Conservation (phyloP, 2,113 vertebrate genomes). For the Boleophthalmus pectinirostris region DNA sequence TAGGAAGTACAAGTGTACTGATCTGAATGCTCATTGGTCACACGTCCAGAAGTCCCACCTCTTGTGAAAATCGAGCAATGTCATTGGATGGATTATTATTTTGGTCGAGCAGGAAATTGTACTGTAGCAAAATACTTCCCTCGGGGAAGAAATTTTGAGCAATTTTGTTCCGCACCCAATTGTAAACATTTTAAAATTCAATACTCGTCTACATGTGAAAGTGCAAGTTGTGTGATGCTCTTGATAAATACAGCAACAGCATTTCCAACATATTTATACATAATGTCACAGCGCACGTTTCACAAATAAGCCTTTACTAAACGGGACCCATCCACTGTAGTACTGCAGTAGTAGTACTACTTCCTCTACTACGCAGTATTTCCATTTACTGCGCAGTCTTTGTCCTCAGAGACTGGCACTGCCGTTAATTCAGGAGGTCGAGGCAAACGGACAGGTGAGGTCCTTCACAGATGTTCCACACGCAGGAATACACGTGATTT, state of each 20-base stretch:
- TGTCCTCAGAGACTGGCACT: slow-evolving; percentile 54
- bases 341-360: slow-evolving; percentile 77
- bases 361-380: slow-evolving; percentile 76
- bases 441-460: slow-evolving; percentile 57
- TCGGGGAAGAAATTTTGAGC: slow-evolving; percentile 45
- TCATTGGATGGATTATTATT: slow-evolving; percentile 37
- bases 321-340: slow-evolving; percentile 61
- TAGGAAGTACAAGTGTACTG: neutral
- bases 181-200: slow-evolving; percentile 51
- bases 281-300: slow-evolving; percentile 13
- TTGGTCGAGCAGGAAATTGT: slow-evolving; percentile 61
- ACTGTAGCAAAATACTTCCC: slow-evolving; percentile 66
- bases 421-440: slow-evolving; percentile 26
- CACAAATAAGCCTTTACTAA: slow-evolving; percentile 19
- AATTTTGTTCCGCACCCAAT: slow-evolving; percentile 63
- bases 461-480: slow-evolving; percentile 4
- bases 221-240: neutral
- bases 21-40: slow-evolving; percentile 41
- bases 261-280: slow-evolving; percentile 43
- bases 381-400: slow-evolving; percentile 64
- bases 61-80: rapidly evolving
- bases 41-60: slow-evolving; percentile 2
- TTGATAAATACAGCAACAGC: slow-evolving; percentile 11
- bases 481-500: neutral
- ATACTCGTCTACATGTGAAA: neutral